Evolutionary conservation across 2,888 invertebrate genomes (phyloP), one percentile per base, ranked within the genome.

Genomic region (Cephonodes hylas): DNA sequence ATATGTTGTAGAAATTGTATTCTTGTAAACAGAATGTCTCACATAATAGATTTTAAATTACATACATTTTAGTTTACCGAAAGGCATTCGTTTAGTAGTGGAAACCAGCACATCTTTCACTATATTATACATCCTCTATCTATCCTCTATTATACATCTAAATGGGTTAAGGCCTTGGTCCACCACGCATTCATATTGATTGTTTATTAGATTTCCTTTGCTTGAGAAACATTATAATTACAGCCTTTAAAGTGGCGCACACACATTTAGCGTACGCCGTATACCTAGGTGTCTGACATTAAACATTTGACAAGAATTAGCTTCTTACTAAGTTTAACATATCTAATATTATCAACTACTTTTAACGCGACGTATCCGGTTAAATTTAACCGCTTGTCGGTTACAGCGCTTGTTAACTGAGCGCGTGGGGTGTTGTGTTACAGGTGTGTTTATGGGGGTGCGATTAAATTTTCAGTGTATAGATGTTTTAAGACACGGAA

Each of bases 331-430:
- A 53, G 27, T 53, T 53, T 31, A 82, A 80, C 80, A 80, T 73
- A 83, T 81, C 80, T 78, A 82, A 81, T 84, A 76, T 77, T 77
- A 80, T 71, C 79, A 75, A 82, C 81, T 86, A 87, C 84, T 86
- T 87, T 88, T 85, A 86, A 85, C 86, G 68, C 72, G 63, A 69
- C 71, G 61, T 64, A 61, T 64, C 64, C 61, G 63, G 42, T 53
- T 60, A 59, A 59, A 53, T 48, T 60, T 60, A 53, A 45, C 46
- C 46, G 38, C 45, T 48, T 3, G 38, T 44, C 31, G 59, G 31
- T 45, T 46, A 34, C 45, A 18, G 3, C 18, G 27, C 53, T 53
- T 53, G 53, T 31, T 53, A 53, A 48, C 48, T 48, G 10, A 27
- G 31, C 27, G 31, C 13, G 23, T 53, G 10, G 18, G 10, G 53